phyloP scores from a whole-genome alignment of 2,888 invertebrate species.

The Cheilosia urbana region DNA sequence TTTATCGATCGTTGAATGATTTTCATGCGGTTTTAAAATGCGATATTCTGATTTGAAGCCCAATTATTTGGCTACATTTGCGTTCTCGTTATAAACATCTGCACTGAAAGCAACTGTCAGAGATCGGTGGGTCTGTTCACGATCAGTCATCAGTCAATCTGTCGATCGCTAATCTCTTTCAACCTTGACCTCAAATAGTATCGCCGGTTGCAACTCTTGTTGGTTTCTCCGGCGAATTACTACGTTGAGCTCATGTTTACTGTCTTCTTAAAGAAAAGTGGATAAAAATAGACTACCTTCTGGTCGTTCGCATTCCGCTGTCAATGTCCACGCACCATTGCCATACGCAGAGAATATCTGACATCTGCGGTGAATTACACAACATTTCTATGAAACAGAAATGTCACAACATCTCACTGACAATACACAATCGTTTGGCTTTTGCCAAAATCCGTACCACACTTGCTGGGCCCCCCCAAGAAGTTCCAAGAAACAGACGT shows the following conservation, averaged over 20 bases:
- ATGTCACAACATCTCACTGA: not conserved
- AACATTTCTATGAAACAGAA: not conserved
- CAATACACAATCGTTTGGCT: not conserved
- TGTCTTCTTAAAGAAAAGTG: not conserved
- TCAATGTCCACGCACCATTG: not conserved
- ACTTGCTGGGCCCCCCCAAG: conserved; percentile 24
- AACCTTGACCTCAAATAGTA: no score
- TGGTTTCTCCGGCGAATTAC: no score
- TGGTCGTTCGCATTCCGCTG: not conserved
- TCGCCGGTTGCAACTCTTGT: no score
- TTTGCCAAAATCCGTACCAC: not conserved
- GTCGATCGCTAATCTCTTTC: not conserved
- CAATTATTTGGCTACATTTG: no score
- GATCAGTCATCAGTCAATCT: not conserved
- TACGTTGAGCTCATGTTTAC: no score
- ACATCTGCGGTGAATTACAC: not conserved
- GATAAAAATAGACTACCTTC: not conserved
- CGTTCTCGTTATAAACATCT: no score
- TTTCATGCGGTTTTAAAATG: no score
- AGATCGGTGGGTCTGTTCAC: not conserved
- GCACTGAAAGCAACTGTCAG: not conserved
- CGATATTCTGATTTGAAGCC: no score
- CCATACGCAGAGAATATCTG: not conserved
- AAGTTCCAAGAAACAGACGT: conserved; percentile 23
- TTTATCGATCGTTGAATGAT: no score